A percentile compares a stretch with the other conserved stretches of the same genome.
Evolutionary conservation across 2,797 vertebrate species (phyloP).

Genomic region (Sebastes cheni): DNA sequence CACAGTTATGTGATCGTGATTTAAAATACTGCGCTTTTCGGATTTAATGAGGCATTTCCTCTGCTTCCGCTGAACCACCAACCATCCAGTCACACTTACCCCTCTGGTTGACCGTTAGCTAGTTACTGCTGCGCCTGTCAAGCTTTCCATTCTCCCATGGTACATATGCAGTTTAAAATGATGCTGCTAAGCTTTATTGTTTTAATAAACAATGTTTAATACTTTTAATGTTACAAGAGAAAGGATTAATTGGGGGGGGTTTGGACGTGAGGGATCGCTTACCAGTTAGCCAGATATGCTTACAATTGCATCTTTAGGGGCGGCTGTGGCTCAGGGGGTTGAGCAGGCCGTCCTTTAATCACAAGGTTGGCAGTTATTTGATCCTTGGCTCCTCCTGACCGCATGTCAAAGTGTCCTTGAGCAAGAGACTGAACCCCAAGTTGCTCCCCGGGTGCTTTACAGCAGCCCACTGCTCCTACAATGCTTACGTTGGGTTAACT

Average conservation of each 20-base stretch:
- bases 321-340: too few relatives aligned
- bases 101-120: not conserved
- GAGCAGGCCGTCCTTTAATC: not conserved
- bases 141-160: not conserved
- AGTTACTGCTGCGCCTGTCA: not conserved
- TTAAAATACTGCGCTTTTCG: not conserved
- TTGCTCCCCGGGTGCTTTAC: not conserved
- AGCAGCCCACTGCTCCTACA: not conserved
- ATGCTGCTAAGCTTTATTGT: accelerated
- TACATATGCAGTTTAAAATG: not conserved
- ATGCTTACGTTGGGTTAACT: not conserved
- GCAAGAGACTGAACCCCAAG: not conserved
- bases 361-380: not conserved
- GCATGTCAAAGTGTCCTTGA: too few relatives aligned
- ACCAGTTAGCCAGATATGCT: not conserved
- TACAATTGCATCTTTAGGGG: not conserved
- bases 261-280: too few relatives aligned
- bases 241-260: too few relatives aligned
- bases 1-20: not conserved
- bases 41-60: constrained; percentile 5
- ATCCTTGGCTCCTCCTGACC: not conserved
- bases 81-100: not conserved
- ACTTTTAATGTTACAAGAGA: too few relatives aligned
- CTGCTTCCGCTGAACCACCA: not conserved
- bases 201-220: too few relatives aligned